Evolutionary conservation across 2,888 invertebrate genomes (phyloP).

Genomic region (Spodoptera littoralis): DNA sequence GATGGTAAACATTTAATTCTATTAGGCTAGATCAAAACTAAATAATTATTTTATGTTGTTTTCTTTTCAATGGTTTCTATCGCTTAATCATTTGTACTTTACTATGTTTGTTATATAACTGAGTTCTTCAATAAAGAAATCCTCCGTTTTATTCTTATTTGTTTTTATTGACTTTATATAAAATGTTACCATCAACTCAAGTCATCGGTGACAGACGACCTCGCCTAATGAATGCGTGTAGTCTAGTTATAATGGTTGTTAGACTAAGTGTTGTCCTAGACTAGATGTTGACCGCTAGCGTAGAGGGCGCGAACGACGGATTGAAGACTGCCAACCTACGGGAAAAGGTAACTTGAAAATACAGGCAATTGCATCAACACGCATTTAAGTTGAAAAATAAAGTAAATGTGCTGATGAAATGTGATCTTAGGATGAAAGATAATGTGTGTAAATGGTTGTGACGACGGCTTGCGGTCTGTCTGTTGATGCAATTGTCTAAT

Average conservation of each 20-base stretch:
- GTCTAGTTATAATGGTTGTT: slow-evolving; percentile 51
- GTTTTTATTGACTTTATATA: too few relatives aligned
- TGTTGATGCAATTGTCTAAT: slow-evolving; percentile 36
- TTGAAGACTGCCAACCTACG: slow-evolving; percentile 75
- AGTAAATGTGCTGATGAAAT: slow-evolving; percentile 8
- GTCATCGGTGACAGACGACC: slow-evolving; percentile 19
- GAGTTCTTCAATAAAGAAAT: too few relatives aligned
- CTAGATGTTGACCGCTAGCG: slow-evolving; percentile 73
- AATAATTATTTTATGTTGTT: not conserved
- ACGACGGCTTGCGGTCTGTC: slow-evolving; percentile 17
- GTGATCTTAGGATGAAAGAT: slow-evolving; percentile 3
- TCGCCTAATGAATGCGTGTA: slow-evolving; percentile 39
- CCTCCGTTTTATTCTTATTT: too few relatives aligned
- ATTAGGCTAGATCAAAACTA: not conserved
- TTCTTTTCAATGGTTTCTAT: not conserved
- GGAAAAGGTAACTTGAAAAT: slow-evolving; percentile 33
- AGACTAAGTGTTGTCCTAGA: slow-evolving; percentile 65
- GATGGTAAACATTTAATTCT: slow-evolving; percentile 17
- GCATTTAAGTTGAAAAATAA: slow-evolving; percentile 2
- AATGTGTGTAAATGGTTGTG: slow-evolving; percentile 42
- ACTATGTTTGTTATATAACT: too few relatives aligned
- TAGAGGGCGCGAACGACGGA: slow-evolving; percentile 68
- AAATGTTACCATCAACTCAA: slow-evolving; percentile 13
- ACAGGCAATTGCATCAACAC: slow-evolving; percentile 38
- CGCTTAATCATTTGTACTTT: too few relatives aligned